Conservation (phyloP, 2,113 vertebrate species). For the Hemibagrus wyckioides region DNA sequence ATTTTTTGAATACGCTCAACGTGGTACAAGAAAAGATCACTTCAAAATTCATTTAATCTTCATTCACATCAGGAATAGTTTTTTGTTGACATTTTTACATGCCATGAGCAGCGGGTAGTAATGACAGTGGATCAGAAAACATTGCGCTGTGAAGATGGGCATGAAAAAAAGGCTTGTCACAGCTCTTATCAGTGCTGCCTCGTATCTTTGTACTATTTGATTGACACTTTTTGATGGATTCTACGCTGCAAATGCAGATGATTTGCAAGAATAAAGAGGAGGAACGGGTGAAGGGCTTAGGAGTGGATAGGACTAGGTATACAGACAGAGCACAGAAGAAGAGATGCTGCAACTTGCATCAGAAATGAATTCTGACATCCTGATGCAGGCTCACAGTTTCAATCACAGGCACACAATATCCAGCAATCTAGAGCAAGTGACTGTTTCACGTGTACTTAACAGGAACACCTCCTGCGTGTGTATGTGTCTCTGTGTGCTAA, state of each 20-base stretch:
- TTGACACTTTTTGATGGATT: neutral
- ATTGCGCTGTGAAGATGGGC: neutral
- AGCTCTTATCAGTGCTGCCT: constrained; percentile 9
- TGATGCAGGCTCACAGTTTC: constrained; percentile 3
- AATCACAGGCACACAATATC: constrained; percentile 16
- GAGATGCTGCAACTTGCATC: constrained; percentile 10
- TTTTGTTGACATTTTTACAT: neutral
- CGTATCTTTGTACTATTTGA: constrained; percentile 5
- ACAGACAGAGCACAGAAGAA: neutral
- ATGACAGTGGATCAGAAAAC: constrained; percentile 58
- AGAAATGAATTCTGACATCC: neutral
- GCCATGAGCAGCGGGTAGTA: neutral
- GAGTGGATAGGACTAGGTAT: neutral
- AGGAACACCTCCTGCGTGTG: neutral
- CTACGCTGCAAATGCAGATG: neutral
- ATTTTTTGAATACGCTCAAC: neutral
- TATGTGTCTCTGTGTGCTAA: neutral
- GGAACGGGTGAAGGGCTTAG: neutral
- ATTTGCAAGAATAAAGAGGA: neutral
- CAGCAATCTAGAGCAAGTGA: neutral
- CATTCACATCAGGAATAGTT: neutral
- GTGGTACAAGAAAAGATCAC: neutral
- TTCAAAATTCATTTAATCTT: neutral
- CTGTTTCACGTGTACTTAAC: neutral
- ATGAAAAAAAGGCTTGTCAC: neutral